These are phyloP conservation scores for Orchesellides sinensis DNA, from an alignment of 2,888 invertebrate genomes.

Conservation along the genomic window DNA sequence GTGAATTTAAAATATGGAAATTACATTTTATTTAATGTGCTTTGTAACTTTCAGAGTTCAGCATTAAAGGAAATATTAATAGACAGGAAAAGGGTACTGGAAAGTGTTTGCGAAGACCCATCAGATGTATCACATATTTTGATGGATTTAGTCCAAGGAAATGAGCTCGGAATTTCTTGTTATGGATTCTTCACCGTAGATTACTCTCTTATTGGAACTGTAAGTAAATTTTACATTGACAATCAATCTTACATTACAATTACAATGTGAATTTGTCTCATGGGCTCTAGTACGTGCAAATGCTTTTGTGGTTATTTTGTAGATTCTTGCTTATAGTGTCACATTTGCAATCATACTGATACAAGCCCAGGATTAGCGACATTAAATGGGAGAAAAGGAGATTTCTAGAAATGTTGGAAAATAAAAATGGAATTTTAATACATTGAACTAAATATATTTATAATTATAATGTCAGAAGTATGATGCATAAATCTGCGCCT, in stretches of 20 bases:
- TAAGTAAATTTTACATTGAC: not conserved
- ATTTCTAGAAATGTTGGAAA: no score
- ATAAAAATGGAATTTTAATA: no score
- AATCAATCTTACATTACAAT: not conserved
- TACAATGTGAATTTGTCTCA: not conserved
- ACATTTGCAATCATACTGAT: slow-evolving; percentile 4
- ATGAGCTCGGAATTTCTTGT: slow-evolving; percentile 31
- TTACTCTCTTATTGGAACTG: not conserved
- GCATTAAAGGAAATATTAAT: slow-evolving; percentile 10
- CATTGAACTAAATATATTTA: no score
- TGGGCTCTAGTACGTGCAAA: not conserved
- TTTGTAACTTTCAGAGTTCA: not conserved
- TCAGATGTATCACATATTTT: slow-evolving; percentile 1
- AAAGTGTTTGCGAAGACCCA: not conserved
- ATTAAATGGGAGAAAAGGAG: no score
- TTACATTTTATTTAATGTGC: not conserved
- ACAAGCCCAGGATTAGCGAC: not conserved
- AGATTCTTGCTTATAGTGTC: not conserved
- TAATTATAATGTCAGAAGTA: no score
- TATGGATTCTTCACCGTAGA: slow-evolving; percentile 1
- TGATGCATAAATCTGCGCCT: no score
- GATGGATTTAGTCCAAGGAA: not conserved
- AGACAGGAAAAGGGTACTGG: not conserved
- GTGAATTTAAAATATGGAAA: not conserved
- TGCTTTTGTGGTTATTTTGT: not conserved